phyloP scores from a whole-genome alignment of 2,797 vertebrate genomes.

The Paguma larvata region DNA sequence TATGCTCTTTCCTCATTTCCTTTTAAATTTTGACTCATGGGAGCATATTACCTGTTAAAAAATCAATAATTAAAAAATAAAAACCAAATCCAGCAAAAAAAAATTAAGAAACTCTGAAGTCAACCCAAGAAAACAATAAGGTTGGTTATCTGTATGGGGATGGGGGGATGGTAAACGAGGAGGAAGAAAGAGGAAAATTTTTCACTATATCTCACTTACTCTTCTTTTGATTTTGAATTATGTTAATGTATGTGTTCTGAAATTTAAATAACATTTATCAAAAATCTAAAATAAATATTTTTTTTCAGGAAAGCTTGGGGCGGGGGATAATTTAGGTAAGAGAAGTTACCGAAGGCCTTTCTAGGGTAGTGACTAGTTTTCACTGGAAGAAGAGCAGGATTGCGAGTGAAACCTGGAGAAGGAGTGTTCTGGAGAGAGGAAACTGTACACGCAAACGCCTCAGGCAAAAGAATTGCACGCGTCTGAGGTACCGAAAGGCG shows the following conservation, averaged over 20 bases:
- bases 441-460: neutral
- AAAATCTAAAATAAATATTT: neutral
- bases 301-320: neutral
- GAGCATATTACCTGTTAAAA: neutral
- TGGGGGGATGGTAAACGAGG: no score
- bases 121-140: conserved; percentile 4
- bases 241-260: neutral
- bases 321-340: neutral
- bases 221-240: conserved; percentile 9
- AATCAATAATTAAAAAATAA: neutral
- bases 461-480: neutral
- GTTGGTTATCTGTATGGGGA: no score
- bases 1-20: neutral
- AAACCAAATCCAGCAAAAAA: neutral
- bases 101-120: neutral
- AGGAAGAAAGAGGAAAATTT: neutral
- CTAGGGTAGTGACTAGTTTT: neutral
- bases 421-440: neutral
- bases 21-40: neutral
- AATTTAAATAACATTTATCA: neutral
- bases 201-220: neutral
- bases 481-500: neutral
- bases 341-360: neutral
- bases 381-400: neutral
- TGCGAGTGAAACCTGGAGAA: neutral